Evolutionary conservation across 2,113 vertebrate genomes (phyloP).

Genomic region (Microcebus ravelobensis): DNA sequence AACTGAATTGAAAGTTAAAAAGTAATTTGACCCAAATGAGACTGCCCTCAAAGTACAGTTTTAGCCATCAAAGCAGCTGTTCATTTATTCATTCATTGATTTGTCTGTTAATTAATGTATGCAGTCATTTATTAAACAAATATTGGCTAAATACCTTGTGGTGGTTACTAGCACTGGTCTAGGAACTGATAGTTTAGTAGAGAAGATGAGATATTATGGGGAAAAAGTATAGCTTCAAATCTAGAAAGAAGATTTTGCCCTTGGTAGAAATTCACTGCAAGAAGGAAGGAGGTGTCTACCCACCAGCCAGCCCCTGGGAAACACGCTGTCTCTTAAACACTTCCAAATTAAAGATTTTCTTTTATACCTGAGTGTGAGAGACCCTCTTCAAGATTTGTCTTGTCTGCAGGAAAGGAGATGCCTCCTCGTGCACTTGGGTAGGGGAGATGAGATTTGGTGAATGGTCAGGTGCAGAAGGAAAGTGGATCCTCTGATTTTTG

Average conservation of each 20-base stretch:
- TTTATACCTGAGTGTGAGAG: background rate
- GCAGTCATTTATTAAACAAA: conserved; percentile 17
- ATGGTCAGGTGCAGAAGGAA: background rate
- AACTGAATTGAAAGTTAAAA: conserved; percentile 67
- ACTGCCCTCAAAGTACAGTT: conserved; percentile 54
- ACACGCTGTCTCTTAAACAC: background rate
- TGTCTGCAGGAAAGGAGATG: background rate
- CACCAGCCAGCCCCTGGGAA: background rate
- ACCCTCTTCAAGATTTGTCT: background rate
- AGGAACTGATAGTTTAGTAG: background rate
- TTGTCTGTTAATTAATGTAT: conserved; percentile 51
- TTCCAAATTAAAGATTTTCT: background rate
- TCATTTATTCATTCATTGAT: background rate
- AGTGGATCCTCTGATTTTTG: background rate
- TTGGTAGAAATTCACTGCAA: background rate
- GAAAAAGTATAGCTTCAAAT: background rate
- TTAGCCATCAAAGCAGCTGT: conserved; percentile 16
- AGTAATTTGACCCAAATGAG: conserved; percentile 61
- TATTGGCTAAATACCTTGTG: background rate
- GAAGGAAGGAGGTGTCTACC: background rate
- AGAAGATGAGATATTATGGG: background rate
- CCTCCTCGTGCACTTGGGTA: rapidly evolving
- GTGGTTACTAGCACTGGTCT: background rate
- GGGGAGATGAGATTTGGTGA: background rate
- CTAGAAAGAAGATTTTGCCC: background rate